Evolutionary conservation across 2,888 invertebrate species (phyloP).

Genomic region (Torymus auratus): DNA sequence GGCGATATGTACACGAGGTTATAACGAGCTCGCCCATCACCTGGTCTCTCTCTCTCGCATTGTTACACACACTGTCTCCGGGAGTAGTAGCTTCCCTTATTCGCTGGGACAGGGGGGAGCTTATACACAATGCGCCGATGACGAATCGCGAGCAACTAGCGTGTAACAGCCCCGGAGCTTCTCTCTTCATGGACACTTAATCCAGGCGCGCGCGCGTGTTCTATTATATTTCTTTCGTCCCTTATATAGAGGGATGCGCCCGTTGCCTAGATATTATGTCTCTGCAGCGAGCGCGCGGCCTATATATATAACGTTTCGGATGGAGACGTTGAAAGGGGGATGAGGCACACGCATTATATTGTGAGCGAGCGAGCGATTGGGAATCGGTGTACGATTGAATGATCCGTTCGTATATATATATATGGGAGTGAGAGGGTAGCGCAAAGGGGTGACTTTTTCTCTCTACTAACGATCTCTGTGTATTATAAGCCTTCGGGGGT

Average conservation of each 20-base stretch:
- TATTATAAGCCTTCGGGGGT: too few species aligned
- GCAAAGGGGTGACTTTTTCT: too few species aligned
- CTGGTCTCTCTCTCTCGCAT: slow-evolving; percentile 1
- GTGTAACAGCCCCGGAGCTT: slow-evolving; percentile 62
- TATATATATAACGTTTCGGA: too few species aligned
- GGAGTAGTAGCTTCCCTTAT: too few species aligned
- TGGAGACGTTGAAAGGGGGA: too few species aligned
- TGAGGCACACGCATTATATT: too few species aligned
- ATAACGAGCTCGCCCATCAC: slow-evolving; percentile 32
- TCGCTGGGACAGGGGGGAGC: background rate
- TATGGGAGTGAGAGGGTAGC: too few species aligned
- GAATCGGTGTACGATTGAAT: slow-evolving; percentile 21
- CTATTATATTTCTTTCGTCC: slow-evolving; percentile 49
- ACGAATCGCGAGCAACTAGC: slow-evolving; percentile 72
- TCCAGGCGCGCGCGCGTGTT: slow-evolving; percentile 29
- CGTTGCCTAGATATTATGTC: too few species aligned
- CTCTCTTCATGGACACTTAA: slow-evolving; percentile 51
- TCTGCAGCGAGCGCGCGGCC: too few species aligned
- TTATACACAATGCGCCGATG: slow-evolving; percentile 67
- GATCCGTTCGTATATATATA: background rate
- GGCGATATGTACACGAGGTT: slow-evolving; percentile 5
- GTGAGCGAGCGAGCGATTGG: slow-evolving; percentile 3
- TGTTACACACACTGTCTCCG: too few species aligned
- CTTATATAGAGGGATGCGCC: too few species aligned
- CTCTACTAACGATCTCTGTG: too few species aligned